phyloP scores from a whole-genome alignment of 2,888 invertebrate species.

The Tetheella fluctuosa region DNA sequence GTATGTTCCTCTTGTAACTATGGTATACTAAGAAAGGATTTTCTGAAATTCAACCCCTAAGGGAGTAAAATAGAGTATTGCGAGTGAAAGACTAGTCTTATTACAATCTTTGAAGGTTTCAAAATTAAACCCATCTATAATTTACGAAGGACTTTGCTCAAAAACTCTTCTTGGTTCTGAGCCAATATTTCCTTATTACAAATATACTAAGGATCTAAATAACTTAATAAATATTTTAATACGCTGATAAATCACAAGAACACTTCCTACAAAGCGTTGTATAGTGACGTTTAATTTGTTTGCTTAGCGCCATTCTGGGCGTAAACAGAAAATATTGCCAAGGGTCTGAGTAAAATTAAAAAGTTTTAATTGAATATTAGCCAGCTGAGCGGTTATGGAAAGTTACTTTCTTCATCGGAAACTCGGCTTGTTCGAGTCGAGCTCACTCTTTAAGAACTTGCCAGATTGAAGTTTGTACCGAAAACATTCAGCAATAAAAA shows the following conservation, averaged over 20 bases:
- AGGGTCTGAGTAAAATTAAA: constrained; percentile 67
- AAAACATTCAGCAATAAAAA: constrained; percentile 49
- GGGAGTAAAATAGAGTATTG: too few relatives aligned
- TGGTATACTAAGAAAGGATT: too few relatives aligned
- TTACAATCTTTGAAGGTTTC: too few relatives aligned
- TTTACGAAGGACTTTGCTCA: too few relatives aligned
- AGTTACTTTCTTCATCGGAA: constrained; percentile 53
- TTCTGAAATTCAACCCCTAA: too few relatives aligned
- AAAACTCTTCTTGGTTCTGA: too few relatives aligned
- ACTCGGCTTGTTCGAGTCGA: constrained; percentile 22
- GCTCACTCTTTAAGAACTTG: constrained; percentile 51
- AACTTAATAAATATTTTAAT: background rate
- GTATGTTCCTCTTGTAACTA: too few relatives aligned
- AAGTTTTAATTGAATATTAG: constrained; percentile 81
- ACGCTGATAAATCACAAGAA: constrained; percentile 20
- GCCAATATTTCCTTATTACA: background rate
- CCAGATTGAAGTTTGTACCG: constrained; percentile 50
- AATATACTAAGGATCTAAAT: background rate
- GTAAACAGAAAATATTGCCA: constrained; percentile 71
- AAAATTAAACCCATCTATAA: too few relatives aligned
- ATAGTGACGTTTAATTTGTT: constrained; percentile 48
- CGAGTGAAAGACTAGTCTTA: too few relatives aligned
- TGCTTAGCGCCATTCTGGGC: constrained; percentile 47
- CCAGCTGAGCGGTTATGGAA: constrained; percentile 62
- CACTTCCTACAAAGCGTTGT: constrained; percentile 31